Evolutionary conservation across 2,797 vertebrate species (phyloP), one percentile per base, ranked within the genome.

Genomic region (Sylvia borin): DNA sequence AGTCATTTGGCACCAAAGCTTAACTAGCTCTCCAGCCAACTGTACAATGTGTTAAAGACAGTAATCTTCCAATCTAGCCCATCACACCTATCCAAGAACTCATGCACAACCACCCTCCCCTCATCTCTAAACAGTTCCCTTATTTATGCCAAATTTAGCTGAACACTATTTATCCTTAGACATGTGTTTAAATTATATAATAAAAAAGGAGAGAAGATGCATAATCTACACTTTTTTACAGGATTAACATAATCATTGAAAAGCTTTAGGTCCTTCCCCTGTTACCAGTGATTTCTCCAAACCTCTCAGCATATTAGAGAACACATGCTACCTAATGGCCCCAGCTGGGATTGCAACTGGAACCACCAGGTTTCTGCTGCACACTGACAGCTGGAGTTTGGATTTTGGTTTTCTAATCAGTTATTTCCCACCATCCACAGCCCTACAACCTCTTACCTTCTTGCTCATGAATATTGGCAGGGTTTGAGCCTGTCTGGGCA

Each of bases 371-470:
- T 43, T 92, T 79, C 53, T 14, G 10, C 60, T 34, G 47, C 58
- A 66, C 40, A 11, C 31, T 18, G 22, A 53, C 36, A 79, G 22
- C 21, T 11, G 34, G 22, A 48, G 19, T 36, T 62, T n/a, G 22
- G 43, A 51, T 43, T 70, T 64, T 3, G 3, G 10, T 50, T 91
- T 70, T 64, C 60, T 64, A 16, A 36, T n/a, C 5, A 47, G 53
- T 67, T 10, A 34, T 71, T 89, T 86, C 53, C 66, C 77, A 73
- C 36, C 42, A 65, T 21, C 11, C 13, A 2, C 3, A 91, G 50
- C 27, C 50, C 60, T 54, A 29, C 25, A 73, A 60, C 47, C 11
- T 88, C 83, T 93, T 71, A 92, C 74, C 81, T 92, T 77, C 57
- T 80, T 50, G 29, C 26, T 57, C 65, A 54, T 29, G 14, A 53